Conservation (phyloP, 2,113 vertebrate genomes). For the Oreochromis spilurus region DNA sequence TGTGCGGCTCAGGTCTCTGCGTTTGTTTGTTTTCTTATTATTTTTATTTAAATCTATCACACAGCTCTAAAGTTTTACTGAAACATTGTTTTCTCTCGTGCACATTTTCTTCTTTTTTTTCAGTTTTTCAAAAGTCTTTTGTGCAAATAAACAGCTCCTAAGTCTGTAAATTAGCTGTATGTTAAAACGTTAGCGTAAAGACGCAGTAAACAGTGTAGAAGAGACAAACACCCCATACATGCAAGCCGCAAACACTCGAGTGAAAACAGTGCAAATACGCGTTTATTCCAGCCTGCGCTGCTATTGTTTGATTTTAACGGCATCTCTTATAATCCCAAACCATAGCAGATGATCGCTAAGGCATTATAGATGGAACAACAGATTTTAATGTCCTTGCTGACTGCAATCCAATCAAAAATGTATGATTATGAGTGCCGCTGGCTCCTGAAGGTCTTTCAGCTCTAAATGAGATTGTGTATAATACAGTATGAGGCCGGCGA, state of each 20-base stretch:
- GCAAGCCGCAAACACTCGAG: not conserved
- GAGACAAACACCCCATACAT: slow-evolving; percentile 7
- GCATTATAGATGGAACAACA: slow-evolving; percentile 50
- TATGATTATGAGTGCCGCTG: slow-evolving; percentile 46
- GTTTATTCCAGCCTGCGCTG: not conserved
- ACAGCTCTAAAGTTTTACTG: not conserved
- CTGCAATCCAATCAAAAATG: slow-evolving; percentile 64
- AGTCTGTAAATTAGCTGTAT: slow-evolving; percentile 32
- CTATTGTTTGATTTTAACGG: slow-evolving; percentile 34
- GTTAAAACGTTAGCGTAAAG: not conserved
- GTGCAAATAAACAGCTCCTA: slow-evolving; percentile 1
- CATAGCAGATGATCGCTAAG: slow-evolving; percentile 58
- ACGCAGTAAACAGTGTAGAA: slow-evolving; percentile 19
- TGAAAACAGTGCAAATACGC: slow-evolving; percentile 28
- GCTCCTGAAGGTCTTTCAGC: slow-evolving; percentile 27
- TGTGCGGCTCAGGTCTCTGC: not conserved
- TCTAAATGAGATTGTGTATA: slow-evolving; percentile 46
- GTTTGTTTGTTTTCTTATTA: not conserved
- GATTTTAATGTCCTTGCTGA: slow-evolving; percentile 53
- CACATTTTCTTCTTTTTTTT: not conserved
- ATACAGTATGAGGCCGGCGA: not conserved
- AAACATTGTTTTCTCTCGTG: not conserved
- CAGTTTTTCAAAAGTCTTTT: not conserved
- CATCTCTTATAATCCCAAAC: slow-evolving; percentile 56
- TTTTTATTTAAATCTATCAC: not conserved